Conservation (phyloP, 2,888 invertebrate species). For the Drosophila prostipennis region DNA sequence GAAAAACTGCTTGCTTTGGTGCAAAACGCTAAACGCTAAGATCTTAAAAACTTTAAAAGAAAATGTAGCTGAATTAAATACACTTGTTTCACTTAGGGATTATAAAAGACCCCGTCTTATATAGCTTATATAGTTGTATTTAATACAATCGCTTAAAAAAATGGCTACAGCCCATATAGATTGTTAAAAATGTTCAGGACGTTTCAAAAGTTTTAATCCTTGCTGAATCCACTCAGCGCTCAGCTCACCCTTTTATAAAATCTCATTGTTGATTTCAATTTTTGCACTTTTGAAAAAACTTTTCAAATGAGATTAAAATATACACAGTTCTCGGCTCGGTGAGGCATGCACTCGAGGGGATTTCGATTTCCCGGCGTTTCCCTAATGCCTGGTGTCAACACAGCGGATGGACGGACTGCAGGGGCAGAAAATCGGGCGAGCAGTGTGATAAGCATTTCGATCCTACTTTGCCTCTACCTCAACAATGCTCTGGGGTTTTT, state of each 20-base stretch:
- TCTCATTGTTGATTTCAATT: constrained; percentile 67
- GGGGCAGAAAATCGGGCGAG: constrained; percentile 22
- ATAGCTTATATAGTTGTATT: too few relatives aligned
- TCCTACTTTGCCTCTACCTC: constrained; percentile 54
- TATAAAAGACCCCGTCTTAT: neutral
- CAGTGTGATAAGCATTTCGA: constrained; percentile 77
- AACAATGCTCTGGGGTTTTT: constrained; percentile 74
- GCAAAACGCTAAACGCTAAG: too few relatives aligned
- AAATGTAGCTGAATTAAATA: neutral
- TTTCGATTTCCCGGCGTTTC: constrained; percentile 50
- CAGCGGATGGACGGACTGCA: constrained; percentile 23
- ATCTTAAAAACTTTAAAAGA: too few relatives aligned
- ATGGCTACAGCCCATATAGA: neutral
- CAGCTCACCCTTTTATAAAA: constrained; percentile 47
- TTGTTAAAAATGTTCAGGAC: neutral
- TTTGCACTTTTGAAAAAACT: constrained; percentile 63
- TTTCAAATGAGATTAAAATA: constrained; percentile 78
- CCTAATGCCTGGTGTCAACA: constrained; percentile 80
- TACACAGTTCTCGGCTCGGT: constrained; percentile 45
- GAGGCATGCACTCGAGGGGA: constrained; percentile 78
- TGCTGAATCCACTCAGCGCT: constrained; percentile 12
- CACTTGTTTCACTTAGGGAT: neutral
- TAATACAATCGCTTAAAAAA: neutral
- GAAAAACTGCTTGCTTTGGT: too few relatives aligned
- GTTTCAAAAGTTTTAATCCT: constrained; percentile 30